These are phyloP conservation scores for Stictonetta naevosa DNA, from an alignment of 2,113 vertebrate species.

Conservation along the genomic window DNA sequence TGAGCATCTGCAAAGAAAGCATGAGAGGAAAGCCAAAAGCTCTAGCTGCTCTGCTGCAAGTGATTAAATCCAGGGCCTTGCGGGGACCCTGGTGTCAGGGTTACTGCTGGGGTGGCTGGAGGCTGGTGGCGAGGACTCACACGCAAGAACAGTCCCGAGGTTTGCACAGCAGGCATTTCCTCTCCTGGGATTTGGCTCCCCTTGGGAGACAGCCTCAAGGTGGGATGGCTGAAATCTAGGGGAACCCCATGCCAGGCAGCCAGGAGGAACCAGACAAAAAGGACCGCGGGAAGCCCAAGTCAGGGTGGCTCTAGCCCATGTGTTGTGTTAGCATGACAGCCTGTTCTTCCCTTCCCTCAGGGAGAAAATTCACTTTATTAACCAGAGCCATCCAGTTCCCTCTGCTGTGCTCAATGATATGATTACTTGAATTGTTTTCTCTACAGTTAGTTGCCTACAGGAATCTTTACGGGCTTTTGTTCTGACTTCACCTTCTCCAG, in stretches of 20 bases:
- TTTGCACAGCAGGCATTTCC: not conserved
- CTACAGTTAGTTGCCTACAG: not conserved
- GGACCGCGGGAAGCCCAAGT: fast-evolving
- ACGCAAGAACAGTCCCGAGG: not conserved
- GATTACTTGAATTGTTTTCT: not conserved
- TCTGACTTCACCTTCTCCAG: not conserved
- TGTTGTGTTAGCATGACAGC: not conserved
- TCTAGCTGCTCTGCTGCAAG: not conserved
- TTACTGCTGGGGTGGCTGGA: not conserved
- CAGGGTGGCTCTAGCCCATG: not conserved
- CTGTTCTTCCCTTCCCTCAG: fast-evolving
- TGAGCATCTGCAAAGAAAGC: not conserved
- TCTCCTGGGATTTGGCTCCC: not conserved
- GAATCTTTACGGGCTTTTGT: not conserved
- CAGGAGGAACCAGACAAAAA: not conserved
- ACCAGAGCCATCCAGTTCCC: not conserved
- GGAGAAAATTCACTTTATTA: not conserved
- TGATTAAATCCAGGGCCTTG: not conserved
- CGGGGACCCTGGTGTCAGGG: not conserved
- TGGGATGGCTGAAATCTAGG: not conserved
- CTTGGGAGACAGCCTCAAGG: not conserved
- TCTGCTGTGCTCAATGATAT: too few relatives aligned
- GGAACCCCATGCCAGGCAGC: not conserved
- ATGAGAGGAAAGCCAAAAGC: not conserved
- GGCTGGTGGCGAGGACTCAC: not conserved